These are phyloP conservation scores for Vireo altiloquus DNA, from an alignment of 2,113 vertebrate species.

Conservation along the genomic window DNA sequence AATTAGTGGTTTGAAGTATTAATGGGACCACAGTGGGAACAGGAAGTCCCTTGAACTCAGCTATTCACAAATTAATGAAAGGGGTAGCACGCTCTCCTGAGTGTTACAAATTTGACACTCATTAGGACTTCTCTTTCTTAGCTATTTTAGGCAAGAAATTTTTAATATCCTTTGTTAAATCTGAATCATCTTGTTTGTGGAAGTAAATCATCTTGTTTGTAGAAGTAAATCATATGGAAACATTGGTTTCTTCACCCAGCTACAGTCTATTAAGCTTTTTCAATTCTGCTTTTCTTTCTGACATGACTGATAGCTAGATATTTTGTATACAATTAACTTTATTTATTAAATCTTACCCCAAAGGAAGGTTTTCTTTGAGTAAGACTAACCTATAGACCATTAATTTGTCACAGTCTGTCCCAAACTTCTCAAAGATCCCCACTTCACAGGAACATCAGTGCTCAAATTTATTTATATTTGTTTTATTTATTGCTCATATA, in stretches of 20 bases:
- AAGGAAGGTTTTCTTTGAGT: background rate
- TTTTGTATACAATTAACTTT: background rate
- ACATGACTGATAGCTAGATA: background rate
- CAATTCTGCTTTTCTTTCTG: background rate
- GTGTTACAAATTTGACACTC: constrained; percentile 41
- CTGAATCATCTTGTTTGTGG: constrained; percentile 31
- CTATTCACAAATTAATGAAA: constrained; percentile 42
- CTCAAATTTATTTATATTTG: background rate
- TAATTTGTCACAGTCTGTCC: background rate
- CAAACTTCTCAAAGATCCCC: background rate
- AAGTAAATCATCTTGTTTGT: constrained; percentile 42
- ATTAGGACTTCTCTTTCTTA: constrained; percentile 14
- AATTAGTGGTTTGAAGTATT: background rate
- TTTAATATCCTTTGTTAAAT: constrained; percentile 25
- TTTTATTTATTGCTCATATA: background rate
- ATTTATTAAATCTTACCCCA: background rate
- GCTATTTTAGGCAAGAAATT: constrained; percentile 30
- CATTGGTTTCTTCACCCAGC: background rate
- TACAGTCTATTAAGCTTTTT: background rate
- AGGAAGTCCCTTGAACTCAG: background rate
- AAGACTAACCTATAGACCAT: background rate
- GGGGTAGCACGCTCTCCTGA: background rate
- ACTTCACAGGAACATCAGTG: background rate
- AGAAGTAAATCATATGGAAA: background rate
- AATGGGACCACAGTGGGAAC: background rate